phyloP scores from a whole-genome alignment of 2,113 vertebrate genomes.

The Nibea albiflora region DNA sequence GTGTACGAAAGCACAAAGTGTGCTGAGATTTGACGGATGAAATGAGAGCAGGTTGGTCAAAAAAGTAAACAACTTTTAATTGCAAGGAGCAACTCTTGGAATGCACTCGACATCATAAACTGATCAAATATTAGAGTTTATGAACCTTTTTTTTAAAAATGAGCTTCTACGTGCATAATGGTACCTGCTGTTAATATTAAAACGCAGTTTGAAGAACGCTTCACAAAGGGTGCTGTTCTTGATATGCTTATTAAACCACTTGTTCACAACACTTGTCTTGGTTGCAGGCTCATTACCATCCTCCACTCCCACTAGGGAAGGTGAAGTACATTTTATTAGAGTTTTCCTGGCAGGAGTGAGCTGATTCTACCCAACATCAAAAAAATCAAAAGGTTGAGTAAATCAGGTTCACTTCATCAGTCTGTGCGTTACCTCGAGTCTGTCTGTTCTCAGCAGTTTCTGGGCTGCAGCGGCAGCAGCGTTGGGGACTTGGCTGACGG shows the following conservation, averaged over 20 bases:
- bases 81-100: background rate
- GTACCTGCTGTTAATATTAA: slow-evolving; percentile 4
- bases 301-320: slow-evolving; percentile 7
- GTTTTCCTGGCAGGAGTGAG: background rate
- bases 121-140: slow-evolving; percentile 21
- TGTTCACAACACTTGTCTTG: slow-evolving; percentile 36
- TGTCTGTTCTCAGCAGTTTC: slow-evolving; percentile 97
- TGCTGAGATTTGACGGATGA: slow-evolving; percentile 3
- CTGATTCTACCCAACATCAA: background rate
- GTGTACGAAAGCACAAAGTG: slow-evolving; percentile 11
- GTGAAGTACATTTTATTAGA: slow-evolving; percentile 13
- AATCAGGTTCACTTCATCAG: background rate
- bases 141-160: slow-evolving; percentile 23
- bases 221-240: slow-evolving; percentile 4
- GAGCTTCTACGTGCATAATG: slow-evolving; percentile 15
- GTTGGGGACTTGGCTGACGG: slow-evolving; percentile 87
- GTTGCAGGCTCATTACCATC: slow-evolving; percentile 44
- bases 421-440: slow-evolving; percentile 90
- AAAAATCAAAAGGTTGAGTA: background rate
- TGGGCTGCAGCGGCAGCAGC: slow-evolving; percentile 92
- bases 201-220: slow-evolving; percentile 11
- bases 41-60: background rate
- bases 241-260: slow-evolving; percentile 43
- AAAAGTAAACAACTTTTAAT: slow-evolving; percentile 19
- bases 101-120: background rate